phyloP scores from a whole-genome alignment of 1,140 invertebrate genomes.

The Pseudomyrmex sp. region DNA sequence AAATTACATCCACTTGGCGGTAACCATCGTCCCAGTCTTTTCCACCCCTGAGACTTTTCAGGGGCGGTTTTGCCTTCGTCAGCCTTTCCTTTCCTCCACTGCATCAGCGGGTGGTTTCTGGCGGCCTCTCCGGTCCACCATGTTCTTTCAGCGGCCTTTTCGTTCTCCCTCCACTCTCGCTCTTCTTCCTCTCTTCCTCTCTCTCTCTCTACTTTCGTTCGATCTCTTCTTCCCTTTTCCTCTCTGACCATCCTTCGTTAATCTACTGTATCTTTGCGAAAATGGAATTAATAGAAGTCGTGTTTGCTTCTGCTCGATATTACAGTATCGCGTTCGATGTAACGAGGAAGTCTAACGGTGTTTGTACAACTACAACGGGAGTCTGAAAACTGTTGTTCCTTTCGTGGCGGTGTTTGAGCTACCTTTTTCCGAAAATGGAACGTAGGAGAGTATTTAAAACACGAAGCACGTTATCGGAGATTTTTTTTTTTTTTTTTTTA shows the following conservation, averaged over 20 bases:
- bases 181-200: background rate
- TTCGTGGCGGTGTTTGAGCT: conserved; percentile 43
- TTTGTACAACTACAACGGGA: conserved; percentile 45
- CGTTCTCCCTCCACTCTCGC: background rate
- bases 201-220: background rate
- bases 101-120: conserved; percentile 61
- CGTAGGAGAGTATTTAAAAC: conserved; percentile 36
- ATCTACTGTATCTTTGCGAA: conserved; percentile 61
- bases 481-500: background rate
- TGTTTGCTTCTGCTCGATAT: conserved; percentile 59
- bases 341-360: conserved; percentile 55
- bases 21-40: conserved; percentile 72
- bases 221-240: conserved; percentile 18
- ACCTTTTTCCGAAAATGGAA: conserved; percentile 36
- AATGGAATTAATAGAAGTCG: conserved; percentile 60
- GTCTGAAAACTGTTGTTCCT: conserved; percentile 57
- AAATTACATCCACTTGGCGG: conserved; percentile 81
- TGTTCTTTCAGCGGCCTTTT: conserved; percentile 32
- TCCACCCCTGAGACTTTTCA: conserved; percentile 74
- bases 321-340: conserved; percentile 53
- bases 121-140: conserved; percentile 39
- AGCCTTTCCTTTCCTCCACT: conserved; percentile 75
- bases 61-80: conserved; percentile 74
- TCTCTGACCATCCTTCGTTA: conserved; percentile 19
- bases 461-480: background rate